Evolutionary conservation across 2,113 vertebrate genomes (phyloP).

Genomic region (Podiceps cristatus): DNA sequence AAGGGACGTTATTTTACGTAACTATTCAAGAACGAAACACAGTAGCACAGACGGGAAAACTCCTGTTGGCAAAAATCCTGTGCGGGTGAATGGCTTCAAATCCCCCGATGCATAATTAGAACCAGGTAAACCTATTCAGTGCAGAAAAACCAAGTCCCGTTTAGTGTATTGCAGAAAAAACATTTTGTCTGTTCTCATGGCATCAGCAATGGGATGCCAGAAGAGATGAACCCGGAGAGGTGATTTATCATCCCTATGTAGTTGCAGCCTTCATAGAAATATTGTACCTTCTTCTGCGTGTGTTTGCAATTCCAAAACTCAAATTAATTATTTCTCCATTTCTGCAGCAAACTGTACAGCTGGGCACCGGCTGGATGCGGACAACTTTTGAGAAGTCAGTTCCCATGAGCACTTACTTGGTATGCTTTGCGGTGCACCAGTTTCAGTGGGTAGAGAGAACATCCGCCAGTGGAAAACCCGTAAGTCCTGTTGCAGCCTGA

Average conservation of each 20-base stretch:
- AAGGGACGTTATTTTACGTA: neutral
- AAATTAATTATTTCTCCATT: conserved; percentile 5
- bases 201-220: neutral
- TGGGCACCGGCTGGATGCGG: conserved; percentile 57
- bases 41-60: neutral
- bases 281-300: neutral
- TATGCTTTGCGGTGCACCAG: conserved; percentile 94
- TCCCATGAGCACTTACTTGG: conserved; percentile 96
- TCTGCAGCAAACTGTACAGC: conserved; percentile 51
- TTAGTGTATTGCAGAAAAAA: neutral
- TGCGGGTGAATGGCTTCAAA: neutral
- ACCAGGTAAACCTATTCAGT: neutral
- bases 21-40: neutral
- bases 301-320: neutral
- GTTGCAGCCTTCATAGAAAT: neutral
- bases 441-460: conserved; percentile 64
- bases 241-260: neutral
- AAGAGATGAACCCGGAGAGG: neutral
- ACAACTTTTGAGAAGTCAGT: conserved; percentile 87
- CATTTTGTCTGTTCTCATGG: neutral
- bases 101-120: neutral
- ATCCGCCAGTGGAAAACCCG: conserved; percentile 77
- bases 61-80: neutral
- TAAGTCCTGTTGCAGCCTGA: conserved; percentile 65
- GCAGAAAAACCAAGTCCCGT: neutral